A percentile compares a stretch with the other conserved stretches of the same genome.
Evolutionary conservation across 2,888 invertebrate species (phyloP).

Genomic region (Tetanocera ferruginea): DNA sequence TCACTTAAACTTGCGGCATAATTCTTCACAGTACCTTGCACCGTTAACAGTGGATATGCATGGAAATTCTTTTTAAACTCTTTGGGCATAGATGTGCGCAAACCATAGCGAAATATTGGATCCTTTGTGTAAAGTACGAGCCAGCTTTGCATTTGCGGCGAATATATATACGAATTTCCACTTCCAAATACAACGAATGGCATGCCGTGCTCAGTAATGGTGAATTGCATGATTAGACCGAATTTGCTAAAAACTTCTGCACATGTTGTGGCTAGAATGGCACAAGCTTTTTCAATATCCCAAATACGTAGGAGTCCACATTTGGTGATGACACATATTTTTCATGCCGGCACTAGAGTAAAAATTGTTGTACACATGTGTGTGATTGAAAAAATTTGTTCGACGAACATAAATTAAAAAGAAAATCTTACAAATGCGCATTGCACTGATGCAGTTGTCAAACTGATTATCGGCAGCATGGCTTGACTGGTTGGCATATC

Average conservation of each 20-base stretch:
- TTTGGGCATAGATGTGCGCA: constrained; percentile 68
- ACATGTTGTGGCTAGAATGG: constrained; percentile 62
- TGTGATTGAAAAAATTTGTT: too few relatives aligned
- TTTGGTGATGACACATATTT: constrained; percentile 66
- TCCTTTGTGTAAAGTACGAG: constrained; percentile 72
- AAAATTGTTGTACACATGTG: too few relatives aligned
- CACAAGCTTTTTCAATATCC: constrained; percentile 58
- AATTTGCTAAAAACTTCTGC: constrained; percentile 64
- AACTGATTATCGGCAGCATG: constrained; percentile 64
- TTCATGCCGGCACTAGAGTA: constrained; percentile 67
- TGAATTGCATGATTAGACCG: constrained; percentile 74
- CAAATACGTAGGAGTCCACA: constrained; percentile 67
- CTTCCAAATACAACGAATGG: constrained; percentile 88
- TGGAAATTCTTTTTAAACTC: constrained; percentile 64
- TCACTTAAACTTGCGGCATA: constrained; percentile 57
- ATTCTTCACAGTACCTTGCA: constrained; percentile 64
- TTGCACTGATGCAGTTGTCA: constrained; percentile 63
- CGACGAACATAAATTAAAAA: neutral
- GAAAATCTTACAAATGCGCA: constrained; percentile 67
- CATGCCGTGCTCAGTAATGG: constrained; percentile 78
- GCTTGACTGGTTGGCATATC: constrained; percentile 62
- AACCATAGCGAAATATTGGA: constrained; percentile 71
- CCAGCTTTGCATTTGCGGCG: constrained; percentile 82
- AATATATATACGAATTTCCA: constrained; percentile 88
- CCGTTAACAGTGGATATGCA: constrained; percentile 65